Evolutionary conservation across 2,888 invertebrate species (phyloP).

Genomic region (Pediacus dermestoides): DNA sequence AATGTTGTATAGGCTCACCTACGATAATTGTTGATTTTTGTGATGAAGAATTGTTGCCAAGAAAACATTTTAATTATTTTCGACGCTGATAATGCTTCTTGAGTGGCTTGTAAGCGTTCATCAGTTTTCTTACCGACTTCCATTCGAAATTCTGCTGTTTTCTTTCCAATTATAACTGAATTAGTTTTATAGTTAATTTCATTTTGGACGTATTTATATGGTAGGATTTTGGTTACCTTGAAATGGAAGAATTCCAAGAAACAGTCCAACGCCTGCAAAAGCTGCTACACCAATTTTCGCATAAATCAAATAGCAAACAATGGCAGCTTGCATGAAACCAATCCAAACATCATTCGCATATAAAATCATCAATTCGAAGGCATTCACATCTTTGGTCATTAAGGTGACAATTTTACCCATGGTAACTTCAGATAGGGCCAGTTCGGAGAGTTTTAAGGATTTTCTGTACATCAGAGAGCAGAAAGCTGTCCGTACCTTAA

Average conservation of each 20-base stretch:
- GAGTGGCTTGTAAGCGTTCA: constrained; percentile 27
- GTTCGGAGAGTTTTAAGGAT: constrained; percentile 30
- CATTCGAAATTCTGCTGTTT: constrained; percentile 18
- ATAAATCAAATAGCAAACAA: constrained; percentile 77
- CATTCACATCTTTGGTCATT: constrained; percentile 85
- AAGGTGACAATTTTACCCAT: constrained; percentile 74
- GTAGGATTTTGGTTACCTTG: constrained; percentile 47
- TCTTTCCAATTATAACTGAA: constrained; percentile 24
- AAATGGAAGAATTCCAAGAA: constrained; percentile 48
- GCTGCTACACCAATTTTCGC: constrained; percentile 52
- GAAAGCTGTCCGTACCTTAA: constrained; percentile 71
- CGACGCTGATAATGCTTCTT: constrained; percentile 27
- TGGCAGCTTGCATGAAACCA: constrained; percentile 76
- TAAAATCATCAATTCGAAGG: constrained; percentile 82
- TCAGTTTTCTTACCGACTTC: constrained; percentile 26
- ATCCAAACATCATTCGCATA: constrained; percentile 91
- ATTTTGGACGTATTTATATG: background rate
- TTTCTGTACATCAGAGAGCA: constrained; percentile 77
- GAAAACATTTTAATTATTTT: constrained; percentile 32
- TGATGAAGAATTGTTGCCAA: constrained; percentile 19
- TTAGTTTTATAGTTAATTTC: background rate
- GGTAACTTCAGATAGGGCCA: constrained; percentile 68
- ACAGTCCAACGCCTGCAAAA: constrained; percentile 53
- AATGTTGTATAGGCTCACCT: background rate
- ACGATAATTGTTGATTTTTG: constrained; percentile 2